These are phyloP conservation scores for Crotalus viridis DNA, from an alignment of 2,113 vertebrate genomes.

Conservation along the genomic window DNA sequence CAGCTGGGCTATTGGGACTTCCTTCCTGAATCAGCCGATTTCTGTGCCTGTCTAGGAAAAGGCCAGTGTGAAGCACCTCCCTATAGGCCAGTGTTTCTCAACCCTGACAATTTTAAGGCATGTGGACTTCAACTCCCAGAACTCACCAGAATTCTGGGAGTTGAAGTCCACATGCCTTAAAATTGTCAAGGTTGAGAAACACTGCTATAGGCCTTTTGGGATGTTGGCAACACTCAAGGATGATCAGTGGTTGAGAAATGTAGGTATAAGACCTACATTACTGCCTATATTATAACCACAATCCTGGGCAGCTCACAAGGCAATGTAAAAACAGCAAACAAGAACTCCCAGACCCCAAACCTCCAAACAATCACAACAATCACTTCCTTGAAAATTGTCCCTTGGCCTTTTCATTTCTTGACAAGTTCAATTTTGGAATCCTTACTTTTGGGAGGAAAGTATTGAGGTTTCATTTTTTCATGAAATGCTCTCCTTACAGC, in stretches of 20 bases:
- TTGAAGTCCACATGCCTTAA: no score
- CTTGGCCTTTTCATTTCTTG: not conserved
- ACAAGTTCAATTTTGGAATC: not conserved
- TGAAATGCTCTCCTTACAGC: no score
- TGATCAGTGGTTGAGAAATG: not conserved
- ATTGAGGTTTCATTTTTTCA: not conserved
- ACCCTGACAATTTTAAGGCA: no score
- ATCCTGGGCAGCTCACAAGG: not conserved
- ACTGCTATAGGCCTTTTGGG: not conserved
- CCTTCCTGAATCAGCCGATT: no score
- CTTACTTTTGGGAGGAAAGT: no score
- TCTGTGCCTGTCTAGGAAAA: not conserved
- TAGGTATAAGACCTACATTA: not conserved
- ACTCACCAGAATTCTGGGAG: no score
- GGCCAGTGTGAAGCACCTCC: not conserved
- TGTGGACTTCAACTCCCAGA: no score
- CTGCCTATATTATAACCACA: not conserved
- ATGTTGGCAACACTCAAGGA: not conserved
- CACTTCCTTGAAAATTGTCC: not conserved
- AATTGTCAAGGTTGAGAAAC: no score
- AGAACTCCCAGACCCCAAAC: not conserved
- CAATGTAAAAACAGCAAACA: not conserved
- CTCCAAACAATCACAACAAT: not conserved
- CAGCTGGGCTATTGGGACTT: not conserved
- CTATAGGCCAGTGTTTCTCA: not conserved